Percentiles rank a stretch among this genome's conserved stretches.
Evolutionary conservation across 2,888 invertebrate genomes (phyloP).

Genomic region (Crocallis elinguaria): DNA sequence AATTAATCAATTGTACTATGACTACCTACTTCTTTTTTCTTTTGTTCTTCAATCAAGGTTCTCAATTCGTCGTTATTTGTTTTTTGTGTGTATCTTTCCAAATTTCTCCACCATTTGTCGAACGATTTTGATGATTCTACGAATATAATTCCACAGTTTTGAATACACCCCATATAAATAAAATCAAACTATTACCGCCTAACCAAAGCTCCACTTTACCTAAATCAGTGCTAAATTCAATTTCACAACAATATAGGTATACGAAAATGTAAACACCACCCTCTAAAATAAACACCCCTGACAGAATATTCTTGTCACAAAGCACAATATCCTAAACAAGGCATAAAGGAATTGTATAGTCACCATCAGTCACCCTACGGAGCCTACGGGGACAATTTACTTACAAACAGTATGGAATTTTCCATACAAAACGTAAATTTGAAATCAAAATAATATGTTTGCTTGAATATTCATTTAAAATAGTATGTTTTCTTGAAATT

Average conservation of each 20-base stretch:
- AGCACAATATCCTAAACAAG: conserved; percentile 30
- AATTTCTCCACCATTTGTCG: no score
- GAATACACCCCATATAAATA: no score
- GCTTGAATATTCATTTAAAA: no score
- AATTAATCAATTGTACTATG: no score
- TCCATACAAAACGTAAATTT: not conserved
- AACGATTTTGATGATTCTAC: no score
- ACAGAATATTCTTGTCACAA: conserved; percentile 24
- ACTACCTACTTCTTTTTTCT: no score
- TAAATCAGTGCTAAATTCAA: conserved; percentile 17
- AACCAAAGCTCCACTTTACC: not conserved
- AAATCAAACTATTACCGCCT: not conserved
- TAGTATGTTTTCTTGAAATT: not conserved
- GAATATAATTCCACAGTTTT: no score
- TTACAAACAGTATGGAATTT: conserved; percentile 8
- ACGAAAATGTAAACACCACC: conserved; percentile 18
- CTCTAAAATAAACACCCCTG: conserved; percentile 24
- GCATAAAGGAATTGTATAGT: conserved; percentile 41
- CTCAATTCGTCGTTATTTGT: no score
- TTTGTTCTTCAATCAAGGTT: no score
- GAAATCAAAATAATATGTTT: not conserved
- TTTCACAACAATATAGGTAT: conserved; percentile 9
- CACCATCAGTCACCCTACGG: conserved; percentile 45
- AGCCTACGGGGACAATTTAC: conserved; percentile 26
- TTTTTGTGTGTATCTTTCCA: no score